These are phyloP conservation scores for Phainopepla nitens DNA, from an alignment of 2,113 vertebrate genomes.

Conservation along the genomic window DNA sequence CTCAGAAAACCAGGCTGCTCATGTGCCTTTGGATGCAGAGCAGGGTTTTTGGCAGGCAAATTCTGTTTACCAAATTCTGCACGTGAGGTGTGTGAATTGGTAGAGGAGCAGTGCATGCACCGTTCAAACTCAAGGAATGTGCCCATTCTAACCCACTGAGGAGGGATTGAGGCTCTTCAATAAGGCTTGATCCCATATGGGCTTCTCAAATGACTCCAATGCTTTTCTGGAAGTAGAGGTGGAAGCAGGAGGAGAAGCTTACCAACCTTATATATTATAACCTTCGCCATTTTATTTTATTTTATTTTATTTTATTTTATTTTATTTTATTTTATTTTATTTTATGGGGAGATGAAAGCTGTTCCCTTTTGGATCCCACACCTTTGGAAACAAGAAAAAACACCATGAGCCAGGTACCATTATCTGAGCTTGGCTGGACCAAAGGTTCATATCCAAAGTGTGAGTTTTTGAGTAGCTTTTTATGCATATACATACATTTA, in stretches of 20 bases:
- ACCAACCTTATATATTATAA: fast-evolving
- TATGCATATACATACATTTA: neutral
- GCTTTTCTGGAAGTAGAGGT: neutral
- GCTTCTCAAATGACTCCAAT: neutral
- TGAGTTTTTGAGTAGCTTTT: neutral
- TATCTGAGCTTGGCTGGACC: neutral
- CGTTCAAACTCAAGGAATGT: neutral
- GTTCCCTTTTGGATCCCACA: neutral
- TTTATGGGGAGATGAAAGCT: neutral
- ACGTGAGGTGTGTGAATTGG: neutral
- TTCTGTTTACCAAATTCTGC: neutral
- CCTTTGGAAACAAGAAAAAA: neutral
- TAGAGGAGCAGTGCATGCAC: neutral
- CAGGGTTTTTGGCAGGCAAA: neutral
- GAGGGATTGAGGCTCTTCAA: neutral
- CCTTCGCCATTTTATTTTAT: neutral
- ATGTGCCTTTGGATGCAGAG: fast-evolving
- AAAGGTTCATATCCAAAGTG: neutral
- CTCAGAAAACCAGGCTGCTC: neutral
- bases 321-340: neutral
- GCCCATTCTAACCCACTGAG: neutral
- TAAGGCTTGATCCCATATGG: neutral
- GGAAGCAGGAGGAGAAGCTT: neutral
- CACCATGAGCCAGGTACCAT: neutral
- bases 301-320: neutral